These are phyloP conservation scores for Cepaea nemoralis DNA, from an alignment of 1,140 invertebrate species.

Conservation along the genomic window DNA sequence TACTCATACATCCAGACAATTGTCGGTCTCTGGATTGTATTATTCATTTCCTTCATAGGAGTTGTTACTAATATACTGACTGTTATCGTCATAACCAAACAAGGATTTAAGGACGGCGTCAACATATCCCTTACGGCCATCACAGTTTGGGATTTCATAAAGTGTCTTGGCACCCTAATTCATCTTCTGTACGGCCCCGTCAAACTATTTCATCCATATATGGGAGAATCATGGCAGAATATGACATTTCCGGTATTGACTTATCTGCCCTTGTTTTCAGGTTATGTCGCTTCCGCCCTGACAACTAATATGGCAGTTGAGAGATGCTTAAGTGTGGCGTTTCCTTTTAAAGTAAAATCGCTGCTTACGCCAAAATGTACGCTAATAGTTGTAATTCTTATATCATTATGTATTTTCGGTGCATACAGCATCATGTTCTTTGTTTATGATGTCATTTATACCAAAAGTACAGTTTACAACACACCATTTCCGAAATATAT, in stretches of 20 bases:
- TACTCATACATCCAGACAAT: background rate
- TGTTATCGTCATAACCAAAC: background rate
- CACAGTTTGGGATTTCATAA: constrained; percentile 11
- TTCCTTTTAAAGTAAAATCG: constrained; percentile 12
- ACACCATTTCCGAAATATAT: background rate
- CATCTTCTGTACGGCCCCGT: background rate
- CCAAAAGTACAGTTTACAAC: background rate
- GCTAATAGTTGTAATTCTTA: background rate
- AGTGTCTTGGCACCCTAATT: background rate
- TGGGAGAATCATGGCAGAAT: background rate
- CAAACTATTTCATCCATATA: background rate
- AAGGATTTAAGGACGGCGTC: constrained; percentile 22
- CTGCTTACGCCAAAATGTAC: background rate
- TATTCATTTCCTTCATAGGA: background rate
- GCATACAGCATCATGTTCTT: background rate
- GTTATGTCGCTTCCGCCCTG: constrained; percentile 15
- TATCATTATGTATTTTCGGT: background rate
- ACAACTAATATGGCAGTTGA: background rate
- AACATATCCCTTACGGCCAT: constrained; percentile 14
- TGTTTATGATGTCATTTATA: background rate
- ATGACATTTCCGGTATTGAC: background rate
- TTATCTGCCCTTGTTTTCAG: constrained; percentile 8
- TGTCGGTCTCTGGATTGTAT: background rate
- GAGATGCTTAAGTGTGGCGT: constrained; percentile 4
- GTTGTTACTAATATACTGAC: constrained; percentile 17